A percentile compares a stretch with the other conserved stretches of the same genome.
Evolutionary conservation across 1,140 invertebrate genomes (phyloP).

Genomic region (Zeugodacus cucurbitae): DNA sequence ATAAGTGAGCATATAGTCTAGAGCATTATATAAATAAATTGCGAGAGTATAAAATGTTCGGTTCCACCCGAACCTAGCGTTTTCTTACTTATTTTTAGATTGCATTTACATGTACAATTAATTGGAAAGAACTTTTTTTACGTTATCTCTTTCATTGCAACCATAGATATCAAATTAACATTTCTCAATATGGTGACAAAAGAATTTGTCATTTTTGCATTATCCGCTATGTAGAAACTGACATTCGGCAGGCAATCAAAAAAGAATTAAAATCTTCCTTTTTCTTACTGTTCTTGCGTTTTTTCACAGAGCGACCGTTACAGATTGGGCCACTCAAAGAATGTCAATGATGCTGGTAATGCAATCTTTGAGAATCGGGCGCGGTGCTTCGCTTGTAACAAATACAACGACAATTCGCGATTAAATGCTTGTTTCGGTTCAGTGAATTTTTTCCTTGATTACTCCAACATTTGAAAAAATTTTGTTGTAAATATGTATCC

Average conservation of each 20-base stretch:
- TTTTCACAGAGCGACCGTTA: neutral
- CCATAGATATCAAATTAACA: conserved; percentile 16
- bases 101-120: neutral
- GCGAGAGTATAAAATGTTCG: no score
- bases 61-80: no score
- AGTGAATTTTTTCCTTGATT: neutral
- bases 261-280: neutral
- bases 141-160: neutral
- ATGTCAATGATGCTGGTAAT: neutral
- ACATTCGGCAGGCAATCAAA: neutral
- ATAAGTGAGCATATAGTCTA: no score
- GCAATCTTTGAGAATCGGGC: neutral
- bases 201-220: neutral
- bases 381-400: neutral
- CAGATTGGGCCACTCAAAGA: neutral
- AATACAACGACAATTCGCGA: neutral
- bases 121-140: neutral
- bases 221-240: neutral
- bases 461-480: neutral
- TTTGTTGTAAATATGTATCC: neutral
- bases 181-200: neutral
- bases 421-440: neutral
- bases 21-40: no score
- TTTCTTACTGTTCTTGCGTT: neutral
- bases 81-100: no score